phyloP scores from a whole-genome alignment of 2,113 vertebrate genomes.

The Toxotes jaculatrix region DNA sequence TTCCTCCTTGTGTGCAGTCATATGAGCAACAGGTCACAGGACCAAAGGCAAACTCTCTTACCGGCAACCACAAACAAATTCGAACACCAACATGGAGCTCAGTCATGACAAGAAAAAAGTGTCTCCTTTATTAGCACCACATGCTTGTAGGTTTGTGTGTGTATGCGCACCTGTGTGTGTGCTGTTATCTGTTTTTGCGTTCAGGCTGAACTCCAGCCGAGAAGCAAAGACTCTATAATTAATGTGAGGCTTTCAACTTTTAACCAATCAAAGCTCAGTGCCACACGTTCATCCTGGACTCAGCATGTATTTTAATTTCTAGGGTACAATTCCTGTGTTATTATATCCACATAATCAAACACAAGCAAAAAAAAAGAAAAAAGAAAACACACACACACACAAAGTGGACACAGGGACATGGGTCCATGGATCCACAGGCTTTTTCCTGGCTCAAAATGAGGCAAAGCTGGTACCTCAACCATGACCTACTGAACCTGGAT shows the following conservation, averaged over 20 bases:
- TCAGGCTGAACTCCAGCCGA: background rate
- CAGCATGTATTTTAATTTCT: background rate
- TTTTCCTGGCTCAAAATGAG: background rate
- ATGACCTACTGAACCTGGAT: constrained; percentile 4
- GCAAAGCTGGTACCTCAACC: background rate
- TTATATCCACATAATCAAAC: background rate
- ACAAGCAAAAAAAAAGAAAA: background rate
- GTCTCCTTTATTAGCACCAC: background rate
- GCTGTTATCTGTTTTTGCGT: background rate
- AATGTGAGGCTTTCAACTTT: background rate
- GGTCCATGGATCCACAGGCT: background rate
- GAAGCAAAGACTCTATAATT: background rate
- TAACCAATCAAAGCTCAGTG: background rate
- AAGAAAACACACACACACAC: background rate
- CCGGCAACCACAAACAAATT: background rate
- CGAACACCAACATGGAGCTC: background rate
- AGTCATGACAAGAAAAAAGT: background rate
- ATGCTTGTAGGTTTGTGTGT: background rate
- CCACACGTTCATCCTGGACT: background rate
- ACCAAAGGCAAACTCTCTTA: background rate
- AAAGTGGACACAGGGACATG: background rate
- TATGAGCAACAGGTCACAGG: constrained; percentile 5
- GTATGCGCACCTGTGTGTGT: background rate
- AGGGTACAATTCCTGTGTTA: background rate
- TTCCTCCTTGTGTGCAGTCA: background rate